Evolutionary conservation across 2,888 invertebrate genomes (phyloP).

Genomic region (Aleiodes testaceus): DNA sequence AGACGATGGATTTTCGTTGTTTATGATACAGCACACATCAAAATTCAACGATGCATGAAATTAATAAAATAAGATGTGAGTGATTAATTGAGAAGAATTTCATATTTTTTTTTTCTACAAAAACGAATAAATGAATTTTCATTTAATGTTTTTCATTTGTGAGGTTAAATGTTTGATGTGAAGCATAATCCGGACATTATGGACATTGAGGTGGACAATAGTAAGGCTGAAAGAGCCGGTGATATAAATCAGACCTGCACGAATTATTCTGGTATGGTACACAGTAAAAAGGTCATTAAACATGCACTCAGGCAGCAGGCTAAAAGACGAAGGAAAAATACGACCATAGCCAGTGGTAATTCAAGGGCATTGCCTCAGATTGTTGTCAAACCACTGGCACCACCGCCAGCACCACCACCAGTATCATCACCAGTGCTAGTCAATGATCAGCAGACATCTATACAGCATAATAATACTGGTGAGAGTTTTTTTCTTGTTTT

Average conservation of each 20-base stretch:
- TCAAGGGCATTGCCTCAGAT: slow-evolving; percentile 84
- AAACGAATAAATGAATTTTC: slow-evolving; percentile 35
- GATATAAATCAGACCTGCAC: slow-evolving; percentile 66
- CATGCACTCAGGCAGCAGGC: slow-evolving; percentile 86
- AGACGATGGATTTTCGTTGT: slow-evolving; percentile 16
- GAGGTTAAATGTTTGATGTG: slow-evolving; percentile 25
- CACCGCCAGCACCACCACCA: slow-evolving; percentile 76
- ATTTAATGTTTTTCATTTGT: neutral
- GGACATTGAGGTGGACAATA: slow-evolving; percentile 66
- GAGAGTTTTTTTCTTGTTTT: slow-evolving; percentile 37
- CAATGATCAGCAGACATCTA: slow-evolving; percentile 60
- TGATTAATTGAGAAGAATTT: no score
- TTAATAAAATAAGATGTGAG: slow-evolving; percentile 10
- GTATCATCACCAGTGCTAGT: slow-evolving; percentile 57
- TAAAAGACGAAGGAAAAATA: slow-evolving; percentile 87
- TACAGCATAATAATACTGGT: slow-evolving; percentile 64
- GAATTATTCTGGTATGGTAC: slow-evolving; percentile 69
- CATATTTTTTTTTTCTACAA: neutral
- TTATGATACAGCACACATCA: slow-evolving; percentile 5
- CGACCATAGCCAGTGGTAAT: slow-evolving; percentile 78
- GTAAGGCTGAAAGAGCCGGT: slow-evolving; percentile 63
- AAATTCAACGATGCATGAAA: slow-evolving; percentile 36
- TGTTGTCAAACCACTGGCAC: slow-evolving; percentile 86
- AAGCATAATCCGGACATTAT: slow-evolving; percentile 48
- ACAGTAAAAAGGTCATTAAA: slow-evolving; percentile 82